These are phyloP conservation scores for Aphrophora alni DNA, from an alignment of 2,888 invertebrate genomes.

Conservation along the genomic window DNA sequence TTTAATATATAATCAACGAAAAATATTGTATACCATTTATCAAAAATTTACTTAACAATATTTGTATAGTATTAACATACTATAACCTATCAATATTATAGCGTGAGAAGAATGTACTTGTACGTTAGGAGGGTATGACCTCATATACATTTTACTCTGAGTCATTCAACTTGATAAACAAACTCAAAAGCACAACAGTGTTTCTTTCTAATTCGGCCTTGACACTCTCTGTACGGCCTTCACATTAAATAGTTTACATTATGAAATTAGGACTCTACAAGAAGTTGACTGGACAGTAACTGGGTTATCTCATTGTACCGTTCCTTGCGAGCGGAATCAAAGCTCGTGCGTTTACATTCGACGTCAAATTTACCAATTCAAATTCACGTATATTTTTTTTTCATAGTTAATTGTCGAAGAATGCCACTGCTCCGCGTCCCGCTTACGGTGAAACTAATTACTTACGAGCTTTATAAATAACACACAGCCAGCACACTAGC, in stretches of 20 bases:
- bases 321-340: background rate
- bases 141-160: background rate
- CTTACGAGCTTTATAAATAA: background rate
- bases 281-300: too few species aligned
- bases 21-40: too few species aligned
- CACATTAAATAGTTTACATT: background rate
- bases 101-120: too few species aligned
- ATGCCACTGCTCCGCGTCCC: background rate
- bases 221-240: too few species aligned
- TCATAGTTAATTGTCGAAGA: background rate
- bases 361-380: background rate
- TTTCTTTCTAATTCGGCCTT: background rate
- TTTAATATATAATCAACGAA: too few species aligned
- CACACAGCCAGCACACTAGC: background rate
- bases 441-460: background rate
- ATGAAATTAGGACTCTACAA: too few species aligned
- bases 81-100: too few species aligned
- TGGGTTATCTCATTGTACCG: too few species aligned
- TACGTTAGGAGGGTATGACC: background rate
- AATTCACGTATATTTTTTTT: background rate
- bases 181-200: background rate
- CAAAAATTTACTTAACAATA: too few species aligned
- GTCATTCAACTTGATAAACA: slow-evolving; percentile 6
- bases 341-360: background rate
- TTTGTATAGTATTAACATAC: too few species aligned